These are phyloP conservation scores for Eumacrocentrus americanus DNA, from an alignment of 2,888 invertebrate genomes.

Conservation along the genomic window DNA sequence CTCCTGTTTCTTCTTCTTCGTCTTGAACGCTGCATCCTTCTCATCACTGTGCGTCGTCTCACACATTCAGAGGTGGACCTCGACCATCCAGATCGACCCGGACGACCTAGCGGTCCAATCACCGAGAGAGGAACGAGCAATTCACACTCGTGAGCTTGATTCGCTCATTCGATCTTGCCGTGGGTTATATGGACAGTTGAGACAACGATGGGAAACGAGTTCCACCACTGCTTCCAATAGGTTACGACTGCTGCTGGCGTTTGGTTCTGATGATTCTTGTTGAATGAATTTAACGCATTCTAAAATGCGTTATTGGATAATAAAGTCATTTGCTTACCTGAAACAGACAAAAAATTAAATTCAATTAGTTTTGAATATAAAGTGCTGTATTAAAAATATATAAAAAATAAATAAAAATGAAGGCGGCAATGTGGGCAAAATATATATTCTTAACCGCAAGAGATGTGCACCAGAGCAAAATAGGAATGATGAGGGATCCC, in stretches of 20 bases:
- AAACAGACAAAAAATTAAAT: conserved; percentile 26
- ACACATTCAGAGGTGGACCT: conserved; percentile 29
- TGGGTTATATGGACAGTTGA: not conserved
- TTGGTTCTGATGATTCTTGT: not conserved
- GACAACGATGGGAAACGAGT: not conserved
- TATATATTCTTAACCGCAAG: too few relatives aligned
- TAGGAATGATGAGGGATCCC: too few relatives aligned
- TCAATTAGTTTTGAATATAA: conserved; percentile 16
- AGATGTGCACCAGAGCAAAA: conserved; percentile 29
- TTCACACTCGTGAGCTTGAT: conserved; percentile 1
- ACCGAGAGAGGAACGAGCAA: conserved; percentile 22
- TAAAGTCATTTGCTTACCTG: conserved; percentile 30
- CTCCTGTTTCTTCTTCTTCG: not conserved
- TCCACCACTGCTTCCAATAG: not conserved
- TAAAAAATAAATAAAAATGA: not conserved
- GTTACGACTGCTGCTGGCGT: not conserved
- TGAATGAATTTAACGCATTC: too few relatives aligned
- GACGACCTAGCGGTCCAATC: conserved; percentile 36
- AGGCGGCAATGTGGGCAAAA: not conserved
- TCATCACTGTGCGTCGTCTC: conserved; percentile 13
- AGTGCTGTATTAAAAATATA: not conserved
- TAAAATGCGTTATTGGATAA: not conserved
- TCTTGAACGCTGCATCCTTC: not conserved
- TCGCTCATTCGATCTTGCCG: conserved; percentile 20
- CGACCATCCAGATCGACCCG: conserved; percentile 32